Conservation (phyloP, 2,888 invertebrate species). For the Ectobius pallidus region DNA sequence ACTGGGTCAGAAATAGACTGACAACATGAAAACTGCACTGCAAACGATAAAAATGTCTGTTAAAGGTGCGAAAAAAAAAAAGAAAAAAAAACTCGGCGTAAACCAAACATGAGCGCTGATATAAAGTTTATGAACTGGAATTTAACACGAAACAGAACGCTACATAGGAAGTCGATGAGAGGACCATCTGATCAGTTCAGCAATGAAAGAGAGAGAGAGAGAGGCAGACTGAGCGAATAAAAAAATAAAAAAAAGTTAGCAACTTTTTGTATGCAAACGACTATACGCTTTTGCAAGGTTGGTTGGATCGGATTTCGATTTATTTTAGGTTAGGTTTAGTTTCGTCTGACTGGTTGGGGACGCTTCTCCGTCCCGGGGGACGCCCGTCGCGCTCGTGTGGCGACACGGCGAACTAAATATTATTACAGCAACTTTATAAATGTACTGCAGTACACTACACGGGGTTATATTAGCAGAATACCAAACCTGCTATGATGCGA, state of each 20-base stretch:
- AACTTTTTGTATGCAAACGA: conserved; percentile 17
- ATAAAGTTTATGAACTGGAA: too few relatives aligned
- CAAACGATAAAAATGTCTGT: too few relatives aligned
- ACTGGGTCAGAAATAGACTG: too few relatives aligned
- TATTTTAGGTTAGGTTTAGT: conserved; percentile 33
- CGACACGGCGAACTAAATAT: conserved; percentile 8
- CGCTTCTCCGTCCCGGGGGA: neutral
- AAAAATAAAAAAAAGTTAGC: neutral
- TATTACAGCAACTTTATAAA: neutral
- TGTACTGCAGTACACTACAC: neutral
- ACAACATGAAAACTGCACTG: too few relatives aligned
- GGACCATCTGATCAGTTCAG: neutral
- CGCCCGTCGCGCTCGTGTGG: conserved; percentile 15
- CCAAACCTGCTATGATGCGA: too few relatives aligned
- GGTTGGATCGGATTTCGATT: conserved; percentile 31
- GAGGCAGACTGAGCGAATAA: neutral
- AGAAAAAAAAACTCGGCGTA: too few relatives aligned
- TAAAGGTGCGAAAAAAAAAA: too few relatives aligned
- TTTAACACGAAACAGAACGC: too few relatives aligned
- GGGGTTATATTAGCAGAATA: too few relatives aligned
- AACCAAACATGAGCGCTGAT: too few relatives aligned
- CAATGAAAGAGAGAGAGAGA: neutral
- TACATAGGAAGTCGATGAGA: neutral
- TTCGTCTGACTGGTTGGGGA: conserved; percentile 11
- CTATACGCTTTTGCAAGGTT: conserved; percentile 28